Conservation (phyloP, 2,888 invertebrate genomes). For the Paralinhomoeus sp. region DNA sequence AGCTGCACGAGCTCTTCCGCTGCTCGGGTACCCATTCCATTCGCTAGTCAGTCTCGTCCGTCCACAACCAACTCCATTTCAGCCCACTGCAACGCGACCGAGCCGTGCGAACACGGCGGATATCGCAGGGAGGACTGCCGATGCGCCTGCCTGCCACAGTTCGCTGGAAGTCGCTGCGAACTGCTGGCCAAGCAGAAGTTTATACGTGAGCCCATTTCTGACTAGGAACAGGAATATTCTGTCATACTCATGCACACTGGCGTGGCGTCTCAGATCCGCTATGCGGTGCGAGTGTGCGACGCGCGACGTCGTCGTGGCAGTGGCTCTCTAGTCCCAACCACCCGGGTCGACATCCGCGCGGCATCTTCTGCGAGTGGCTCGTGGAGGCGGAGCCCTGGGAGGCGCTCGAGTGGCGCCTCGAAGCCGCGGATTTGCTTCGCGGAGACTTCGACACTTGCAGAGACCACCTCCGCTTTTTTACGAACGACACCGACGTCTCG, state of each 20-base stretch:
- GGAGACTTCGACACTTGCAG: neutral
- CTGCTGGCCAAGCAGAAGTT: neutral
- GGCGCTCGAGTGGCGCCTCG: constrained; percentile 1
- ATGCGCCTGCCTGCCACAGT: constrained; percentile 2
- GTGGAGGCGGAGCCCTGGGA: neutral
- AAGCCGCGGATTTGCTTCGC: constrained; percentile 2
- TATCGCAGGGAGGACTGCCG: neutral
- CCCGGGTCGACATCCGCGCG: neutral
- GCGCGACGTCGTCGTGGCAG: neutral
- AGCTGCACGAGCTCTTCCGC: too few species aligned
- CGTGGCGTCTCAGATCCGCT: too few species aligned
- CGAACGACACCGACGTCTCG: constrained; percentile 3
- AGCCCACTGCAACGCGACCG: neutral
- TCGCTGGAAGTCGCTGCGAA: constrained; percentile 1
- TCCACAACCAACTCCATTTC: neutral
- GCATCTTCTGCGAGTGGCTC: constrained; percentile 4
- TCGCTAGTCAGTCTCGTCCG: too few species aligned
- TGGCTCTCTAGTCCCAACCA: neutral
- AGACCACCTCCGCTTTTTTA: neutral
- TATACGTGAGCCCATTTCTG: too few species aligned
- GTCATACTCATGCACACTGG: too few species aligned
- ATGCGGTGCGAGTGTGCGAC: too few species aligned
- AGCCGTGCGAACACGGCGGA: constrained; percentile 1
- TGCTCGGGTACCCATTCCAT: too few species aligned
- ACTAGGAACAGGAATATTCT: too few species aligned